These are phyloP conservation scores for Xestia ashworthii DNA, from an alignment of 2,888 invertebrate species.

Conservation along the genomic window DNA sequence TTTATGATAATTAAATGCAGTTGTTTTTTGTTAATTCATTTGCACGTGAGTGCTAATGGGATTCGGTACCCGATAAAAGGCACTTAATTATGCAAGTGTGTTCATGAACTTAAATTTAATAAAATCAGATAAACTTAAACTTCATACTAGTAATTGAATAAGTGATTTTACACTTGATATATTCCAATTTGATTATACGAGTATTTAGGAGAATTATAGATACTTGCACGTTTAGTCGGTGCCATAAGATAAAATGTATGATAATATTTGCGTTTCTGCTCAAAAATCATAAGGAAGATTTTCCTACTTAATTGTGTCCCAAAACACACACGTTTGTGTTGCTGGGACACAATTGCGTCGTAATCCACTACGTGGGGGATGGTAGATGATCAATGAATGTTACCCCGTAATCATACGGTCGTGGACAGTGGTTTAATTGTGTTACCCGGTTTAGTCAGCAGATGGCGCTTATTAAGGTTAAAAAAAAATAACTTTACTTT, in stretches of 20 bases:
- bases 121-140: conserved; percentile 3
- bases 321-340: too few relatives aligned
- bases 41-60: conserved; percentile 5
- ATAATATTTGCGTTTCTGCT: neutral
- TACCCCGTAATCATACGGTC: neutral
- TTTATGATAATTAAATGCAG: conserved; percentile 15
- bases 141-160: conserved; percentile 2
- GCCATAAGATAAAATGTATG: neutral
- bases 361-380: neutral
- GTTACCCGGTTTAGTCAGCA: neutral
- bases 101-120: conserved; percentile 13
- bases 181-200: neutral
- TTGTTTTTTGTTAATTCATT: conserved; percentile 1
- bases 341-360: neutral
- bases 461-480: neutral
- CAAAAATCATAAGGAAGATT: neutral
- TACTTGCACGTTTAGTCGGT: too few relatives aligned
- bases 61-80: neutral
- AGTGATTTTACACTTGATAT: neutral
- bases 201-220: neutral
- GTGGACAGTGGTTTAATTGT: neutral
- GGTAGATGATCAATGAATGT: neutral
- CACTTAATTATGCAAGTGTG: conserved; percentile 4
- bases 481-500: neutral
- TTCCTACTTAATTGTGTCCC: too few relatives aligned